A percentile compares a stretch with the other conserved stretches of the same genome.
These are phyloP conservation scores for Aromia moschata DNA, from an alignment of 2,888 invertebrate genomes.

Conservation along the genomic window DNA sequence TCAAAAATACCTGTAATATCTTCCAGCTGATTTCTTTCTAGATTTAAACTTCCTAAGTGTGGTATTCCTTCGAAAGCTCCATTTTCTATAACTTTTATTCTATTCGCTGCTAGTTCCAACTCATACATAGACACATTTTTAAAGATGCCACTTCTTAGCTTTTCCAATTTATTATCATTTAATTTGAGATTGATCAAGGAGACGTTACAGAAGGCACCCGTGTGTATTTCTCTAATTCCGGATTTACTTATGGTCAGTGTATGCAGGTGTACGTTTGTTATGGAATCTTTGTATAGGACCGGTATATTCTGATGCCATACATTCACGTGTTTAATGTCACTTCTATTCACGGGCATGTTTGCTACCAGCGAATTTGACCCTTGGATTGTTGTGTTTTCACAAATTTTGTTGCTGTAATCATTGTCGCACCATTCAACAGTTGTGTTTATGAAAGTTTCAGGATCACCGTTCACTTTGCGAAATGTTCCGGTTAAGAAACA, in stretches of 20 bases:
- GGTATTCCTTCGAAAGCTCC: conserved; percentile 9
- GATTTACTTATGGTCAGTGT: neutral
- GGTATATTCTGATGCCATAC: neutral
- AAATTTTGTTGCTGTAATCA: neutral
- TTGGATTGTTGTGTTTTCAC: neutral
- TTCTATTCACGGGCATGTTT: neutral
- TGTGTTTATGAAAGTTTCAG: neutral
- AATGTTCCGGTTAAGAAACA: neutral
- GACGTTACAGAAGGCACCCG: neutral
- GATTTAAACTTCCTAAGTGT: too few relatives aligned
- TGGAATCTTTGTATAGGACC: neutral
- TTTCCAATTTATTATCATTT: neutral
- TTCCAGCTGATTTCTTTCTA: neutral
- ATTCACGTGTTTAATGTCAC: neutral
- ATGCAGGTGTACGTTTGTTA: neutral
- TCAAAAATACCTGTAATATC: conserved; percentile 4
- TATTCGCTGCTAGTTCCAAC: neutral
- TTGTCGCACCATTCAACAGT: neutral
- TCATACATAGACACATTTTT: neutral
- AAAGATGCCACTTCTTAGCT: neutral
- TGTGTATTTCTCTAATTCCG: neutral
- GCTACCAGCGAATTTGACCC: neutral
- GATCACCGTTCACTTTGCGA: neutral
- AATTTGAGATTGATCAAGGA: neutral
- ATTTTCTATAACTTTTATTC: conserved; percentile 1